Evolutionary conservation across 1,140 invertebrate species (phyloP).

Genomic region (Drosophila navojoa): DNA sequence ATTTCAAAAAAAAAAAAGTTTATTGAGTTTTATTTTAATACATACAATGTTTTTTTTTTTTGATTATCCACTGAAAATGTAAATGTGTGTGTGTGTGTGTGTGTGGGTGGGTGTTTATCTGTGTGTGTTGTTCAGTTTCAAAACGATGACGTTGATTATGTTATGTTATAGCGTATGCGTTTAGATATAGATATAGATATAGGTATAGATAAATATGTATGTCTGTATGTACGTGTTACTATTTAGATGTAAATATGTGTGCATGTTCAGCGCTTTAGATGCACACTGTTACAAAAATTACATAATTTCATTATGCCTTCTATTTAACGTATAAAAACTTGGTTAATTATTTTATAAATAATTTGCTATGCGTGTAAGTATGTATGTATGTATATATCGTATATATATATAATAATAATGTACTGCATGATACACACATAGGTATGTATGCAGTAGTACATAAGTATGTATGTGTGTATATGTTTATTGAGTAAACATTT

Average conservation of each 20-base stretch:
- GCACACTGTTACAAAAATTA: constrained; percentile 23
- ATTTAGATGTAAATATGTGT: constrained; percentile 38
- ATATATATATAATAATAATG: constrained; percentile 10
- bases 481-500: constrained; percentile 24
- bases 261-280: constrained; percentile 20
- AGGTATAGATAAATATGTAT: constrained; percentile 35
- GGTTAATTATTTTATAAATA: constrained; percentile 46
- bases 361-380: constrained; percentile 38
- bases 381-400: constrained; percentile 6
- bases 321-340: constrained; percentile 39
- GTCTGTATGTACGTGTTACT: constrained; percentile 27
- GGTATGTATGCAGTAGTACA: background rate
- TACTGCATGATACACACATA: constrained; percentile 13
- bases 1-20: constrained; percentile 27
- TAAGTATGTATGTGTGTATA: constrained; percentile 23
- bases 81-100: constrained; percentile 20
- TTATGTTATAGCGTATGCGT: constrained; percentile 21
- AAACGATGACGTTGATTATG: constrained; percentile 33
- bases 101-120: constrained; percentile 24
- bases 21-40: constrained; percentile 45
- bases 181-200: constrained; percentile 20
- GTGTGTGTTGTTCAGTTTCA: constrained; percentile 12
- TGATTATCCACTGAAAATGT: constrained; percentile 35
- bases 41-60: constrained; percentile 25
- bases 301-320: constrained; percentile 45